Evolutionary conservation across 30 jellyfish, hydroid and myxozoan genomes (phyloP), one percentile per base, ranked within the genome.

Genomic region (Phacellophora camtschatica): DNA sequence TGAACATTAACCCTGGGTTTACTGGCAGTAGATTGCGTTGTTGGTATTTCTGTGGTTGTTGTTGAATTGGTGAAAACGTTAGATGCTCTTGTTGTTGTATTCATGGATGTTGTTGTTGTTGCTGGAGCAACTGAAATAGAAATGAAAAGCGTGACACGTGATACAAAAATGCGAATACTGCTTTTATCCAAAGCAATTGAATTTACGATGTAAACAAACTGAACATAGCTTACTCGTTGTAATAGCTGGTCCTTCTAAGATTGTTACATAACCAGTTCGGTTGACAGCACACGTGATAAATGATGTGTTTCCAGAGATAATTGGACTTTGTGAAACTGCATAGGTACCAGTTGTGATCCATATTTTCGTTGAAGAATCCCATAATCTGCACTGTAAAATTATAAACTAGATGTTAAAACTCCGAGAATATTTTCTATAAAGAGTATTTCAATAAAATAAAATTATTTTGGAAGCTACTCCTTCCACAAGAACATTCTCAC

Each of bases 201-300:
- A 39, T 13, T 39, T 5, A 39, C 13, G 13, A 5, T 39, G 10
- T 39, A 39, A 39, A 5, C n/a, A n/a, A n/a, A n/a, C n/a, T n/a
- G n/a, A n/a, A n/a, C n/a, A n/a, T n/a, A n/a, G n/a, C n/a, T n/a
- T 73, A 73, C 86, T 73, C 37, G 86, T 53, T 73, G 63, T 22
- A 22, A 78, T 78, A 0, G 58, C 34, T 19, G 73, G 61, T n/a
- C 93, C 93, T 82, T 82, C 83, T 10, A 82, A 82, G 11, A 82
- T 37, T 1, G 86, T n/a, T 1, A 82, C 54, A 58, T 82, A 82
- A 22, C 85, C 93, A 3, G 78, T 42, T 67, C 55, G 77, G 12
- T 70, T 82, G 34, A 82, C 77, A 43, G 84, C 58, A 45, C 93
- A 82, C 31, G 61, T 25, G 43, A 82, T 54, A 46, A 62, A 82